Conservation (phyloP, 2,113 vertebrate species). For the Arenaria interpres region DNA sequence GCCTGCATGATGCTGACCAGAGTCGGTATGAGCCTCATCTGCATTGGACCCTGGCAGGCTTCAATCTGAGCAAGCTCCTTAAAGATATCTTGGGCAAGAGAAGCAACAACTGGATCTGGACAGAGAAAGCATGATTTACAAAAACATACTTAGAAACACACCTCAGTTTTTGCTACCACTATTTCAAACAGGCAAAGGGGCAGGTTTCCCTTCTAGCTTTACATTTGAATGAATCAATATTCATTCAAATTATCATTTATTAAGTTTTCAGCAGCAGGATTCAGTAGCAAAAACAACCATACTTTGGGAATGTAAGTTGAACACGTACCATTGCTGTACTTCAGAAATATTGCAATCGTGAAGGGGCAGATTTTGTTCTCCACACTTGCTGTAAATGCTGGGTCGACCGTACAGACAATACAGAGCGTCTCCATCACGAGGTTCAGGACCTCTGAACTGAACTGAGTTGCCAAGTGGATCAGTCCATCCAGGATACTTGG, state of each 20-base stretch:
- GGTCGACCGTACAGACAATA: conserved; percentile 94
- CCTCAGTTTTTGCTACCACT: neutral
- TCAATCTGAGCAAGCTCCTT: conserved; percentile 97
- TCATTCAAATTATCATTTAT: neutral
- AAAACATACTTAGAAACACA: neutral
- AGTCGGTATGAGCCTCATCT: conserved; percentile 96
- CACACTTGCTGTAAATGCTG: conserved; percentile 88
- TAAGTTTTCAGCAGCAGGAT: neutral
- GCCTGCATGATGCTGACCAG: conserved; percentile 99
- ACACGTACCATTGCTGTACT: conserved; percentile 93
- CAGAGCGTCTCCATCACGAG: conserved; percentile 98
- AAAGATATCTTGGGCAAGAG: conserved; percentile 97
- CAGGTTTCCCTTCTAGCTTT: neutral
- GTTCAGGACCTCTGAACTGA: conserved; percentile 95
- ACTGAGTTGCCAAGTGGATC: conserved; percentile 93
- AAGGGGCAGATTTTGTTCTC: conserved; percentile 98
- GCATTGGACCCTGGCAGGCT: conserved; percentile 95
- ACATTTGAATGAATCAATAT: neutral
- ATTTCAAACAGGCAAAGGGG: neutral
- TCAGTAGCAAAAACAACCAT: neutral
- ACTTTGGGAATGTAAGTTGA: neutral
- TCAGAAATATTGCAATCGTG: conserved; percentile 96
- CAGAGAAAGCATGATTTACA: conserved; percentile 46
- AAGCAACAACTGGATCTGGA: conserved; percentile 95
- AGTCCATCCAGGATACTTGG: conserved; percentile 93